Base-by-base conservation (phyloP, 1,140 invertebrate species). In the Mercenaria mercenaria region DNA sequence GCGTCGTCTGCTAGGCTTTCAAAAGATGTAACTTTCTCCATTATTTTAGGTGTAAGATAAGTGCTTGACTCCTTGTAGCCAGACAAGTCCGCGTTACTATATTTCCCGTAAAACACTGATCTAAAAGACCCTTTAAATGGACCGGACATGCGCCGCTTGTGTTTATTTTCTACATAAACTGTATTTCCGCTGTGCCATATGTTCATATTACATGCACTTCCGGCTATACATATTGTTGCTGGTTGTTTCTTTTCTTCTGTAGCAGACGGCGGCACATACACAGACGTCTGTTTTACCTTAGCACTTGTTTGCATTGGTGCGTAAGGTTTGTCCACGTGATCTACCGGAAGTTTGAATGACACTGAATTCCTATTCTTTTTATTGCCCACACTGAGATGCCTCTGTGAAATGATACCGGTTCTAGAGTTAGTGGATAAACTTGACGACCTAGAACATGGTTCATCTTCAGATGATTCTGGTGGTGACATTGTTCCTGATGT, bases 301-400 rank as follows among this genome's bases (percentile, higher is more conserved):
- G 29, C 23, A 13, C 74, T 32, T 20, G 86, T 67, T n/a, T 81
- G 37, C 77, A 88, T 80, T 20, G 86, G 86, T 61, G 86, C 50
- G 77, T 88, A 88, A 18, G 86, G 86, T 74, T 88, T 88, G 86
- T 88, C 86, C 39, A 88, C 86, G 29, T 88, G 86, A 8, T 61
- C 86, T 34, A 43, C 77, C 59, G 86, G 86, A 34, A 88, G 77
- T 72, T 81, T 41, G 59, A 88, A 88, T 13, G 86, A 88, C 39
- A 88, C 86, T 23, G 76, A 80, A 56, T 88, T 88, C 6, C 26
- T 26, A 8, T 29, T 87, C 41, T 69, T 77, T 18, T 47, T 79
- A 32, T 39, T 77, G n/a, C 43, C 32, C 13, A n/a, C 37, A 29
- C 29, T 41, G 18, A 26, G 34, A 0, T n/a, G 69, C 2, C 41